phyloP scores from a whole-genome alignment of 1,140 invertebrate genomes.

The Zaprionus kolodkinae region DNA sequence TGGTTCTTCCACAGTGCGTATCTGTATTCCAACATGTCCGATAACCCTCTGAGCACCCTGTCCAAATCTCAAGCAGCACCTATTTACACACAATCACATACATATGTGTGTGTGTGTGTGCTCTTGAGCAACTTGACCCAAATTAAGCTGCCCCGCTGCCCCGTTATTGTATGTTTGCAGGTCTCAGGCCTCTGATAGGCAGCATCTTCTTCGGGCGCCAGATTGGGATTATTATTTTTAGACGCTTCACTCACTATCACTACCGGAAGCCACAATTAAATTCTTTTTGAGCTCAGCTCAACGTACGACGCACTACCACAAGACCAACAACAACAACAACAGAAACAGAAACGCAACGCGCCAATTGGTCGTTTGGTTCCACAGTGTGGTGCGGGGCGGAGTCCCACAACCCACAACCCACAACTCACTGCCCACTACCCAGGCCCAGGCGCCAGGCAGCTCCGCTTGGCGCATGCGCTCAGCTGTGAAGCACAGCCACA shows the following conservation, averaged over 20 bases:
- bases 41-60: not conserved
- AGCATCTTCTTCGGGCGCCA: slow-evolving; percentile 38
- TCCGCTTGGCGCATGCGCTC: slow-evolving; percentile 42
- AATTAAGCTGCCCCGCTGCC: slow-evolving; percentile 32
- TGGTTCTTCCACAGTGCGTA: too few species aligned
- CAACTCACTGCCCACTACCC: too few species aligned
- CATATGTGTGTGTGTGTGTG: slow-evolving; percentile 14
- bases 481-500: not conserved
- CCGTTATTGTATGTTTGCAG: slow-evolving; percentile 27
- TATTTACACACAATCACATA: too few species aligned
- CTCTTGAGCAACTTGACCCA: slow-evolving; percentile 54
- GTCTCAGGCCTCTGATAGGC: slow-evolving; percentile 34
- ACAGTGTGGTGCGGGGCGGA: not conserved
- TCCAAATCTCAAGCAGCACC: not conserved
- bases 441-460: not conserved
- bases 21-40: too few species aligned
- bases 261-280: slow-evolving; percentile 48
- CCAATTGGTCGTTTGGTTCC: slow-evolving; percentile 56
- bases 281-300: slow-evolving; percentile 2
- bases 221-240: slow-evolving; percentile 47
- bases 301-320: not conserved
- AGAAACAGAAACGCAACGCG: slow-evolving; percentile 51
- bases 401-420: not conserved
- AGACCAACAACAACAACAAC: not conserved
- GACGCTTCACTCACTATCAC: slow-evolving; percentile 32